These are phyloP conservation scores for Euura saliciscinereae DNA, from an alignment of 1,140 invertebrate genomes.

Conservation along the genomic window DNA sequence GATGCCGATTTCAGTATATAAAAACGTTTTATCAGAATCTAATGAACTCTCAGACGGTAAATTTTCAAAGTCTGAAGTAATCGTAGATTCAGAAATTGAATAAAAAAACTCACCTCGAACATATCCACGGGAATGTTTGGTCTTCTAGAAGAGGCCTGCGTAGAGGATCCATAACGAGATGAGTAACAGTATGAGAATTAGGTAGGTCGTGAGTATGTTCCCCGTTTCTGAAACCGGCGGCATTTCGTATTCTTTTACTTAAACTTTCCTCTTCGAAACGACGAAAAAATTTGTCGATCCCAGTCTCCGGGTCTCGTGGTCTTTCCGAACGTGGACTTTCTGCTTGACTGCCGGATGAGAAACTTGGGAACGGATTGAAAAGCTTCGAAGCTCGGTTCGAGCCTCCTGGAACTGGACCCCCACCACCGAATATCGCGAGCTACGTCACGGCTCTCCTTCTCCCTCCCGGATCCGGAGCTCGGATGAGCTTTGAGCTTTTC, in stretches of 20 bases:
- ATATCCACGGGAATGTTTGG: constrained; percentile 29
- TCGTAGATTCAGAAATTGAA: not conserved
- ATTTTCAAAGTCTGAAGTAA: too few relatives aligned
- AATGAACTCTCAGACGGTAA: not conserved
- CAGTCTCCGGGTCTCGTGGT: not conserved
- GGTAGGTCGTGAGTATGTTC: constrained; percentile 59
- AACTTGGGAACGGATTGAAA: too few relatives aligned
- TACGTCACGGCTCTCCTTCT: not conserved
- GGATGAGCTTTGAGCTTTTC: not conserved
- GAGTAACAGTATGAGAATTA: constrained; percentile 57
- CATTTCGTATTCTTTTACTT: constrained; percentile 22
- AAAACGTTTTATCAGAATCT: not conserved
- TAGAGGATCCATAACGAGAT: constrained; percentile 59
- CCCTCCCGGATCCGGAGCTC: not conserved
- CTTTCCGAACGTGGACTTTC: not conserved
- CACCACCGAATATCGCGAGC: not conserved
- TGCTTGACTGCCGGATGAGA: not conserved
- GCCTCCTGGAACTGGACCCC: not conserved
- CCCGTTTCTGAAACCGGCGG: constrained; percentile 51
- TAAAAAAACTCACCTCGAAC: constrained; percentile 27
- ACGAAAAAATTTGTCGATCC: too few relatives aligned
- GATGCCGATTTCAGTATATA: not conserved
- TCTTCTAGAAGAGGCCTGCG: constrained; percentile 53
- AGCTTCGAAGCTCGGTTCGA: too few relatives aligned
- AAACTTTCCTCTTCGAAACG: too few relatives aligned